A percentile compares a stretch with the other conserved stretches of the same genome.
Evolutionary conservation across 2,113 vertebrate genomes (phyloP).

Genomic region (Edolisoma coerulescens): DNA sequence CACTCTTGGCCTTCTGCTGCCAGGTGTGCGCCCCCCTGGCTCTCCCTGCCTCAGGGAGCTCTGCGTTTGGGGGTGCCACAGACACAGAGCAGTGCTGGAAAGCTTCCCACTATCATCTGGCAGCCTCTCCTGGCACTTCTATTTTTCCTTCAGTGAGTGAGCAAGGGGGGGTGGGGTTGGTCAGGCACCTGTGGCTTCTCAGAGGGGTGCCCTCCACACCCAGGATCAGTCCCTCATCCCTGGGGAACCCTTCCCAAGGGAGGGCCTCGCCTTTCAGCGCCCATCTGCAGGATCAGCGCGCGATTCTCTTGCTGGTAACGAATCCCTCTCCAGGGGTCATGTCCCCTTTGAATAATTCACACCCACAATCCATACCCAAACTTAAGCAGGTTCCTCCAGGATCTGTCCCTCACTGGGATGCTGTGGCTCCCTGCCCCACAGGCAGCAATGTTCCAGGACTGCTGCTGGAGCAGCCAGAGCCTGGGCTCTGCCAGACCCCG

Average conservation of each 20-base stretch:
- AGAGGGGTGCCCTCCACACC: neutral
- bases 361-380: neutral
- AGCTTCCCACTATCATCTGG: neutral
- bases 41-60: neutral
- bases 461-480: neutral
- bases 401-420: neutral
- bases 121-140: neutral
- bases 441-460: neutral
- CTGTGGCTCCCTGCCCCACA: neutral
- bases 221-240: neutral
- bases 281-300: neutral
- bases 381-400: neutral
- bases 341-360: neutral
- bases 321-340: neutral
- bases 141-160: neutral
- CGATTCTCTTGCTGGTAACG: fast-evolving
- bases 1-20: neutral
- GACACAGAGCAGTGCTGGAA: neutral
- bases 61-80: neutral
- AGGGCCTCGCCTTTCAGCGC: neutral
- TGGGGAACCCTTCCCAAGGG: fast-evolving
- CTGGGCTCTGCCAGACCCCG: neutral
- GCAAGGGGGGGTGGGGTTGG: neutral
- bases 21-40: neutral
- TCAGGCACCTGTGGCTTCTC: neutral